Base-by-base conservation (phyloP, 2,888 invertebrate species). In the Hypomecis atomaria region DNA sequence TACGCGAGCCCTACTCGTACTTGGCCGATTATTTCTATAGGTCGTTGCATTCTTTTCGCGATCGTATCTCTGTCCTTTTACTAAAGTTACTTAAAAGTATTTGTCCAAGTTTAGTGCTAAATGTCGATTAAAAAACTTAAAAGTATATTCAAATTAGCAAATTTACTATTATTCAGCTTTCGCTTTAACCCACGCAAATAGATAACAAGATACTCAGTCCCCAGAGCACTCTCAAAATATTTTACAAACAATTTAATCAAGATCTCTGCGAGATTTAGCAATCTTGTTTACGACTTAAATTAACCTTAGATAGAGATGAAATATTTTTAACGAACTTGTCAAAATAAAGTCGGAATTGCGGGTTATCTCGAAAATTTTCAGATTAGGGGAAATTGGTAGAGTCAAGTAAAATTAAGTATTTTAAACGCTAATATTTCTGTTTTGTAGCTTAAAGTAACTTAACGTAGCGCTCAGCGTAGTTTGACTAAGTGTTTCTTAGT, bases 171-270 rank as follows among this genome's bases (percentile, higher is more conserved):
- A 36, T 34, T 44, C 8, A 34, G n/a, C 42, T 8, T 58, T 36
- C 38, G n/a, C n/a, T 37, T 55, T 56, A 37, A 42, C 8, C 60
- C 62, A 62, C 43, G 37, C 13, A 61, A 53, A 64, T 57, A 76
- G 71, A 73, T 73, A 72, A 70, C 68, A 75, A 73, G 38, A 61
- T 53, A 65, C 69, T 65, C 68, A 72, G 65, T 67, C 67, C 59
- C 55, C 13, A 54, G 59, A 65, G 62, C 61, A 48, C 71, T 66
- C 66, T 59, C 57, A 74, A 71, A 78, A 79, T 78, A 57, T 78
- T 80, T 77, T 71, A 73, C 71, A 71, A 77, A 79, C 72, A 75
- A 75, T 73, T 80, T 76, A 75, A 79, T 78, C 78, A 79, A 75
- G 75, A 76, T 80, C 65, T 64, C 53, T 49, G 57, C 69, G 59